Conservation (phyloP, 1,140 invertebrate species). For the Drosophila sp. region DNA sequence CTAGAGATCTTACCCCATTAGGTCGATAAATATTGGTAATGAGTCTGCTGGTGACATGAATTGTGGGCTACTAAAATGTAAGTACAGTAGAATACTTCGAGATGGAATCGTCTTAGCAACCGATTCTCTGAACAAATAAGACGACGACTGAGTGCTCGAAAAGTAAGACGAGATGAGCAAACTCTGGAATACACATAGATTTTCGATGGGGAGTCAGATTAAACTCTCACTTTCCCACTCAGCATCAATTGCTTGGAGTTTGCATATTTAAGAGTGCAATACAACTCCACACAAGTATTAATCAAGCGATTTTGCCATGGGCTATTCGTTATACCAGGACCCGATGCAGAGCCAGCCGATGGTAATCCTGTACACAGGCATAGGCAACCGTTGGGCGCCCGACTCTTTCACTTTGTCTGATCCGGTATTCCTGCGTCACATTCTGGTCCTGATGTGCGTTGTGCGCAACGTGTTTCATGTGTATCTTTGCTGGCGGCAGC, state of each 20-base stretch:
- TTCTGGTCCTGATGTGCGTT: slow-evolving; percentile 37
- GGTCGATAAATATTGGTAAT: slow-evolving; percentile 3
- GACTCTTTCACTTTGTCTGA: background rate
- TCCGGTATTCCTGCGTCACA: slow-evolving; percentile 52
- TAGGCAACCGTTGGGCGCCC: slow-evolving; percentile 17
- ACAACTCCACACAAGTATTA: background rate
- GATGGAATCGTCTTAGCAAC: background rate
- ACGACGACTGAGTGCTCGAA: too few relatives aligned
- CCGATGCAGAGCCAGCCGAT: slow-evolving; percentile 33
- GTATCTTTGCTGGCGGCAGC: slow-evolving; percentile 48
- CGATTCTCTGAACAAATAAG: background rate
- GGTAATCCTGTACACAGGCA: slow-evolving; percentile 1
- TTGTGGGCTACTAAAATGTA: background rate
- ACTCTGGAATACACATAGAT: background rate
- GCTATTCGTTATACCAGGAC: slow-evolving; percentile 48
- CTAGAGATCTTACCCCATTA: slow-evolving; percentile 6
- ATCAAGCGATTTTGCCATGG: slow-evolving; percentile 22
- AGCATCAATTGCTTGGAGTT: background rate
- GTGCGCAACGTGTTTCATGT: slow-evolving; percentile 35
- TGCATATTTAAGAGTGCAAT: background rate
- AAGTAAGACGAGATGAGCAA: background rate
- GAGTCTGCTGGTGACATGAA: slow-evolving; percentile 14
- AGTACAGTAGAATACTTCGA: background rate
- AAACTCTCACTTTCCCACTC: background rate
- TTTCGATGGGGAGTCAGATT: background rate